These are phyloP conservation scores for Pipra filicauda DNA, from an alignment of 2,113 vertebrate genomes.

Conservation along the genomic window DNA sequence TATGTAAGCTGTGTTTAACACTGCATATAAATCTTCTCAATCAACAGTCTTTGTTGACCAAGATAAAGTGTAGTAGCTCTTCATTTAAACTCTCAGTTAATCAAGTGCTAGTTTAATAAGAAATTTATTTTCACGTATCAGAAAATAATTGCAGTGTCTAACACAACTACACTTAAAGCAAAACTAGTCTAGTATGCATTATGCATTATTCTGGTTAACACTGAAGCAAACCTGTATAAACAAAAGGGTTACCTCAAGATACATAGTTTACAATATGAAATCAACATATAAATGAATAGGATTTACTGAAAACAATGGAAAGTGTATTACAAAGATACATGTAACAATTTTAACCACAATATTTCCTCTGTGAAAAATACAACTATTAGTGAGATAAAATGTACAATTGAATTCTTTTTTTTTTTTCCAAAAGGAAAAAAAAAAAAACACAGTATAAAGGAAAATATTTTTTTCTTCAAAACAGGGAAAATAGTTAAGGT, in stretches of 20 bases:
- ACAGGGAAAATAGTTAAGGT: slow-evolving; percentile 87
- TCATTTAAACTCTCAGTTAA: slow-evolving; percentile 70
- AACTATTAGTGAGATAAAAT: slow-evolving; percentile 92
- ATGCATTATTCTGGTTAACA: slow-evolving; percentile 83
- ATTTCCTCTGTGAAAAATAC: slow-evolving; percentile 97
- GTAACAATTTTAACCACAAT: slow-evolving; percentile 85
- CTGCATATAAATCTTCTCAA: slow-evolving; percentile 66
- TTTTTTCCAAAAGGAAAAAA: slow-evolving; percentile 8
- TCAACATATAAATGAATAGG: slow-evolving; percentile 83
- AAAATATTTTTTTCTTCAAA: slow-evolving; percentile 81
- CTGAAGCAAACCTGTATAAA: slow-evolving; percentile 79
- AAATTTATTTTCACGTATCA: slow-evolving; percentile 86
- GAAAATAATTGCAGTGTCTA: slow-evolving; percentile 85
- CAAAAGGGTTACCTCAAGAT: slow-evolving; percentile 76
- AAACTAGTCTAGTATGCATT: slow-evolving; percentile 82
- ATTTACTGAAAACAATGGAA: slow-evolving; percentile 81
- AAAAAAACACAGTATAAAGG: slow-evolving; percentile 80
- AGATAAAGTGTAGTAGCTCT: slow-evolving; percentile 60
- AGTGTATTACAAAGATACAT: slow-evolving; percentile 86
- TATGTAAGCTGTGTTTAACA: slow-evolving; percentile 74
- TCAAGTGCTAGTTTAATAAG: slow-evolving; percentile 79
- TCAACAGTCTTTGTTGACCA: slow-evolving; percentile 53
- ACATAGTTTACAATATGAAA: slow-evolving; percentile 84
- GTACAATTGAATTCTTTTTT: slow-evolving; percentile 77
- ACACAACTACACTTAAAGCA: slow-evolving; percentile 84